These are phyloP conservation scores for Drosophila arawakana DNA, from an alignment of 1,140 invertebrate species.

Conservation along the genomic window DNA sequence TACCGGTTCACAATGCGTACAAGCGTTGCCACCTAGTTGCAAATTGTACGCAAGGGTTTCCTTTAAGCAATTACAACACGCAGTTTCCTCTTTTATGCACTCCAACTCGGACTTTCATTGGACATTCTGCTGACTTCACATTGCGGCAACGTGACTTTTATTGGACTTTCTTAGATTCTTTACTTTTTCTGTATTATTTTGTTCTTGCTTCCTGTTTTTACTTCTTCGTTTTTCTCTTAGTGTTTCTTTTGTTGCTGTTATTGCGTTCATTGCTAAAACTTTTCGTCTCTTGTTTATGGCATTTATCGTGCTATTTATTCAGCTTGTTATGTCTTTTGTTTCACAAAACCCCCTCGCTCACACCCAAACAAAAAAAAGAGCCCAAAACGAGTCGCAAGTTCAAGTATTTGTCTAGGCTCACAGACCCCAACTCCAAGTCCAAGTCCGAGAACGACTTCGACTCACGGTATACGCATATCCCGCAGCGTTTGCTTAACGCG, in stretches of 20 bases:
- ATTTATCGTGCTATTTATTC: slow-evolving; percentile 80
- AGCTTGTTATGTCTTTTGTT: slow-evolving; percentile 74
- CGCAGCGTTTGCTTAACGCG: slow-evolving; percentile 79
- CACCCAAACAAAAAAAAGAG: background rate
- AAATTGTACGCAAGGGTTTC: slow-evolving; percentile 78
- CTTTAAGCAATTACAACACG: slow-evolving; percentile 71
- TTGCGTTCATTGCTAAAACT: slow-evolving; percentile 61
- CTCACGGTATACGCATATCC: slow-evolving; percentile 62
- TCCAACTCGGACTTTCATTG: slow-evolving; percentile 47
- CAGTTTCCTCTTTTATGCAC: slow-evolving; percentile 63
- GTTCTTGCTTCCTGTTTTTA: background rate
- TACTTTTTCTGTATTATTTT: background rate
- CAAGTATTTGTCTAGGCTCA: slow-evolving; percentile 42
- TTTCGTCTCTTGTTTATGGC: slow-evolving; percentile 77
- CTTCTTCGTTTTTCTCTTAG: slow-evolving; percentile 10
- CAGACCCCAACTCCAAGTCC: background rate
- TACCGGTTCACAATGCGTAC: slow-evolving; percentile 58
- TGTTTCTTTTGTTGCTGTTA: slow-evolving; percentile 39
- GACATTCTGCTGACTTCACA: slow-evolving; percentile 69
- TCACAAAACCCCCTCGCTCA: slow-evolving; percentile 36
- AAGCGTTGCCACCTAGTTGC: slow-evolving; percentile 75
- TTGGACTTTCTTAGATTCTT: slow-evolving; percentile 60
- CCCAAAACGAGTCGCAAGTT: slow-evolving; percentile 12
- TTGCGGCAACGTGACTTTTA: slow-evolving; percentile 74
- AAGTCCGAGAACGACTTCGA: slow-evolving; percentile 15